These are phyloP conservation scores for Entomyzon cyanotis DNA, from an alignment of 2,113 vertebrate species.

Conservation along the genomic window DNA sequence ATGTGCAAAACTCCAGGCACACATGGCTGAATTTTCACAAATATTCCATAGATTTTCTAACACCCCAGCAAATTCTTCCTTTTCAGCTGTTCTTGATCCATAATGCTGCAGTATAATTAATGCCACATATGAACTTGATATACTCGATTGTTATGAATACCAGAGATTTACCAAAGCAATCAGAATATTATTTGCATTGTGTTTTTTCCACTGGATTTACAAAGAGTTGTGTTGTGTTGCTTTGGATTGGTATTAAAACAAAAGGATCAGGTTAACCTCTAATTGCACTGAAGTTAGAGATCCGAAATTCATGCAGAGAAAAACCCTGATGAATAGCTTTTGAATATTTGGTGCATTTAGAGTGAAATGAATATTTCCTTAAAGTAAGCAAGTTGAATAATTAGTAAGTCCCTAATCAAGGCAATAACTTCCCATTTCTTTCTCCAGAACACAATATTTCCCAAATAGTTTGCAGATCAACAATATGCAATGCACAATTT, in stretches of 20 bases:
- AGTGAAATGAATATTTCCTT: slow-evolving; percentile 44
- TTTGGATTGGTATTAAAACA: slow-evolving; percentile 33
- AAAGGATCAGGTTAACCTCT: slow-evolving; percentile 42
- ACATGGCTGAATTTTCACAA: background rate
- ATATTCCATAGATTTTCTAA: background rate
- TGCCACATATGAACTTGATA: slow-evolving; percentile 37
- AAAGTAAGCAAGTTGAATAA: slow-evolving; percentile 49
- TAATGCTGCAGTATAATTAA: slow-evolving; percentile 24
- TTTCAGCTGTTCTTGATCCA: slow-evolving; percentile 7
- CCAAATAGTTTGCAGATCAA: background rate
- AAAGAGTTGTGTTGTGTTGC: background rate
- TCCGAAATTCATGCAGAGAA: background rate
- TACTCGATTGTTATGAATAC: slow-evolving; percentile 10
- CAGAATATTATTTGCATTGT: background rate
- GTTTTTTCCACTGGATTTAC: background rate
- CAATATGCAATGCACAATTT: background rate
- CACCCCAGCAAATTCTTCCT: background rate
- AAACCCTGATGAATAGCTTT: slow-evolving; percentile 11
- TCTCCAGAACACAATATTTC: slow-evolving; percentile 15
- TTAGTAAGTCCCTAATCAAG: slow-evolving; percentile 12
- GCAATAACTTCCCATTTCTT: slow-evolving; percentile 34
- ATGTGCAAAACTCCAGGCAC: background rate
- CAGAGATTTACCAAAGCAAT: slow-evolving; percentile 37
- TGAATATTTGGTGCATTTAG: slow-evolving; percentile 49
- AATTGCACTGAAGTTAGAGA: slow-evolving; percentile 43